Conservation (phyloP, 2,797 vertebrate genomes). For the Sebastiscus tertius region DNA sequence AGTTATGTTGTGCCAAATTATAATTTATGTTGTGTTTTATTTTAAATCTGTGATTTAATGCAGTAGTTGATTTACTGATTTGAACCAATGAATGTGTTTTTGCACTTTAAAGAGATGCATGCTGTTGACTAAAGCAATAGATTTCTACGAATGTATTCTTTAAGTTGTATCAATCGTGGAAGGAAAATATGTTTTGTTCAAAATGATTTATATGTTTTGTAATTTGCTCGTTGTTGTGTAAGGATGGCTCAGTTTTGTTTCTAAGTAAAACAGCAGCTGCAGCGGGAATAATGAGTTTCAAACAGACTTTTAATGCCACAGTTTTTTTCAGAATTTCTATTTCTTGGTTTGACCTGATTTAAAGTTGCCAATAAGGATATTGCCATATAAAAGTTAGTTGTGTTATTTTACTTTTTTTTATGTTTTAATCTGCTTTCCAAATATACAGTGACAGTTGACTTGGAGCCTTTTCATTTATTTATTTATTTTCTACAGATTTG, state of each 20-base stretch:
- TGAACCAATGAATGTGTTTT: constrained; percentile 56
- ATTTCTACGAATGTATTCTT: constrained; percentile 53
- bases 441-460: not conserved
- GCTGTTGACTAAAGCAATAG: constrained; percentile 61
- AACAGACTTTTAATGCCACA: not conserved
- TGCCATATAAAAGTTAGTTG: not conserved
- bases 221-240: constrained; percentile 5
- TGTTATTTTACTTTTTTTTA: not conserved
- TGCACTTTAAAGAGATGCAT: constrained; percentile 73
- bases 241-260: not conserved
- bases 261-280: constrained; percentile 3
- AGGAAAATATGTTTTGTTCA: constrained; percentile 11
- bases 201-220: constrained; percentile 9
- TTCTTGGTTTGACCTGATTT: constrained; percentile 7
- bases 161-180: constrained; percentile 4
- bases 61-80: constrained; percentile 43
- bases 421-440: not conserved
- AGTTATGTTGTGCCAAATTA: constrained; percentile 24
- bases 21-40: constrained; percentile 26
- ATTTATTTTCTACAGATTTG: not conserved
- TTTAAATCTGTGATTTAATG: constrained; percentile 28
- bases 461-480: not conserved
- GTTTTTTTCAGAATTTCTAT: not conserved
- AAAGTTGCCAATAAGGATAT: not conserved
- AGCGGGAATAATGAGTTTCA: constrained; percentile 1